phyloP scores from a whole-genome alignment of 2,113 vertebrate genomes.

The Phylloscopus trochiloides region DNA sequence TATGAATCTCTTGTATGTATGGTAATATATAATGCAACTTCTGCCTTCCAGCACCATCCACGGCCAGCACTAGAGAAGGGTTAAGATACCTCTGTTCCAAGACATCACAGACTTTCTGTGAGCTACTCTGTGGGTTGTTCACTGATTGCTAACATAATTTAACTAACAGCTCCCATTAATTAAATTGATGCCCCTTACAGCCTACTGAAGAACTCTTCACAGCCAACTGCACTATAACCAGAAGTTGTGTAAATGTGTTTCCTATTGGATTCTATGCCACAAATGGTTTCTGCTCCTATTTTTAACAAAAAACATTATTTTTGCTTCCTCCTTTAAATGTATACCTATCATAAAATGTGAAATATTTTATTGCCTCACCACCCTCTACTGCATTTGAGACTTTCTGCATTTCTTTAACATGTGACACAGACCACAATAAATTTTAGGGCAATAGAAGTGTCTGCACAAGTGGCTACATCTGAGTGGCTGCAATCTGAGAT shows the following conservation, averaged over 20 bases:
- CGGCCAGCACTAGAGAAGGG: not conserved
- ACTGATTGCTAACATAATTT: conserved; percentile 35
- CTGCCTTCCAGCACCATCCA: not conserved
- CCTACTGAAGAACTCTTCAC: conserved; percentile 25
- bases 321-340: conserved; percentile 29
- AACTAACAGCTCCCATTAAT: conserved; percentile 46
- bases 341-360: conserved; percentile 37
- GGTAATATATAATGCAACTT: not conserved
- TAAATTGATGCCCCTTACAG: not conserved
- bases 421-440: conserved; percentile 35
- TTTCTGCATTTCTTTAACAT: conserved; percentile 32
- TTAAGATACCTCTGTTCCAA: not conserved
- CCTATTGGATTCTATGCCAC: conserved; percentile 41
- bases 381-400: not conserved
- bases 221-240: conserved; percentile 33
- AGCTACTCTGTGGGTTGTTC: conserved; percentile 16
- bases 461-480: conserved; percentile 20
- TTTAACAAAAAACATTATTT: conserved; percentile 66
- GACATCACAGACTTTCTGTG: not conserved
- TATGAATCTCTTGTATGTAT: not conserved
- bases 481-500: conserved; percentile 29
- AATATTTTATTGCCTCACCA: conserved; percentile 18
- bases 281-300: conserved; percentile 52
- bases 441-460: conserved; percentile 32
- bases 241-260: conserved; percentile 66